phyloP scores from a whole-genome alignment of 2,113 vertebrate species.

The Anseranas semipalmata region DNA sequence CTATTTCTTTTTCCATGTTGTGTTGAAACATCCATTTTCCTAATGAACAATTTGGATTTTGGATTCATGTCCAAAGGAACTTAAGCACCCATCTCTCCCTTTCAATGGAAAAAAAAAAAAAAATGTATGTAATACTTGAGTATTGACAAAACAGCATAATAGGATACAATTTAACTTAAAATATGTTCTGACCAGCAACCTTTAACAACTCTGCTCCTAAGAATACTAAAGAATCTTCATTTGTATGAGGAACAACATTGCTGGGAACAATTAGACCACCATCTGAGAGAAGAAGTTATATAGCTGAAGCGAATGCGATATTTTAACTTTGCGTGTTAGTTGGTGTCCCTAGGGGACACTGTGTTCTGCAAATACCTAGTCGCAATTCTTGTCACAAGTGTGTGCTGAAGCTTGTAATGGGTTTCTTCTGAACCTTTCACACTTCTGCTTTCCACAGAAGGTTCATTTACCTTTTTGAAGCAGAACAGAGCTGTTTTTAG shows the following conservation, averaged over 20 bases:
- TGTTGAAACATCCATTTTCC: constrained; percentile 1
- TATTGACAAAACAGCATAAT: background rate
- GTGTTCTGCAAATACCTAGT: constrained; percentile 64
- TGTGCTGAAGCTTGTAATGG: constrained; percentile 81
- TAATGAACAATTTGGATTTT: background rate
- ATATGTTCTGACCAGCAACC: background rate
- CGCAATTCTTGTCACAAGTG: constrained; percentile 72
- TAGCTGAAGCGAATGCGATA: constrained; percentile 15
- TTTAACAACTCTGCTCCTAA: background rate
- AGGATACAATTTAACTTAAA: background rate
- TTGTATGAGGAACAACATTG: background rate
- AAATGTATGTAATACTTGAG: rapidly evolving
- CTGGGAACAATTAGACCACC: background rate
- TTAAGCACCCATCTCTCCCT: background rate
- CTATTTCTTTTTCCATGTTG: background rate
- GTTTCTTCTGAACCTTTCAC: constrained; percentile 81
- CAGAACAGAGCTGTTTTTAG: constrained; percentile 78
- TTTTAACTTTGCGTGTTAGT: constrained; percentile 45
- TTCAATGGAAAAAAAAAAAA: background rate
- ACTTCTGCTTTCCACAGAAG: constrained; percentile 78
- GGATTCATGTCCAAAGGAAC: background rate
- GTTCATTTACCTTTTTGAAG: constrained; percentile 79
- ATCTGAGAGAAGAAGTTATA: background rate
- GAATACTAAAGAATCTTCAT: background rate
- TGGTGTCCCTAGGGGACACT: constrained; percentile 23